Evolutionary conservation across 2,888 invertebrate species (phyloP), one percentile per base, ranked within the genome.

Genomic region (Mesorhabditis belari): DNA sequence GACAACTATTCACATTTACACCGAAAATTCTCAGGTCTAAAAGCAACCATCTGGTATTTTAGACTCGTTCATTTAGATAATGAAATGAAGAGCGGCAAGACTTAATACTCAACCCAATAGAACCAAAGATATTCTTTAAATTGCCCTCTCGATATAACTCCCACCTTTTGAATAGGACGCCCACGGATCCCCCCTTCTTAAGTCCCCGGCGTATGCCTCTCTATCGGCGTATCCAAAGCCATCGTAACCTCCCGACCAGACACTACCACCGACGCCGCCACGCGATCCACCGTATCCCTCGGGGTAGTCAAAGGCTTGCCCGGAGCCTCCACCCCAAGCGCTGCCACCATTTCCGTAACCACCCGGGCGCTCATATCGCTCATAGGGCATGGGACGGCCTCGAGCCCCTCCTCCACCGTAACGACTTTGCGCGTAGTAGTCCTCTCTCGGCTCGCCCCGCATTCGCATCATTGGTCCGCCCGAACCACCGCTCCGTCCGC

Each of bases 391-490:
- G 51, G 57, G 28, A 3, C 58, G 23, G 23, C 54, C 60, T 9
- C 54, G 52, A 3, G 61, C 63, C 5, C 49, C 23, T 4, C 52
- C 57, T 19, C 44, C 53, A 19, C 55, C 35, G 4, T 62, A 55
- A 55, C 59, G 58, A 26, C 55, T 49, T 59, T 57, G 55, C n/a
- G 52, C 25, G 3, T 25, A 35, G 44, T 35, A 35, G n/a, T 35
- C 44, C 12, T 35, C 44, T n/a, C n/a, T n/a, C 44, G n/a, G 24
- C 27, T 55, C 17, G 55, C 26, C 27, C n/a, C 49, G 28, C 63
- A 29, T 55, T 62, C 51, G 5, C 55, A 60, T 51, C 64, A 69
- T 5, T 60, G 61, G 53, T 66, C 62, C 26, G 52, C 61, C 6
- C 54, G 24, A 9, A 28, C 24, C 4, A 26, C 59, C 3, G 17